Conservation (phyloP, 2,888 invertebrate species). For the Cosmia pyralina region DNA sequence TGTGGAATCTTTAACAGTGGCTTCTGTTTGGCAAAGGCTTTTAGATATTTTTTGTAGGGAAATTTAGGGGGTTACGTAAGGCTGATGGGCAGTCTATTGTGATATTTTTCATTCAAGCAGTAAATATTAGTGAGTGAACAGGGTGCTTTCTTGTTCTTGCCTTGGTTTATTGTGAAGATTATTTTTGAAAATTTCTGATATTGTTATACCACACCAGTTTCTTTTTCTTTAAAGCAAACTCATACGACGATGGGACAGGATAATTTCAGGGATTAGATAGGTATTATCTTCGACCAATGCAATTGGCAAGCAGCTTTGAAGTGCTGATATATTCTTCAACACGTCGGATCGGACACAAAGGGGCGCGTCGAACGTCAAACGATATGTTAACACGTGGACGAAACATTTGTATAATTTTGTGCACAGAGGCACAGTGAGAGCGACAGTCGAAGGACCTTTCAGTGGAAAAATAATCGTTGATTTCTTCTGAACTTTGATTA, state of each 20-base stretch:
- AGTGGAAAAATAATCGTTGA: background rate
- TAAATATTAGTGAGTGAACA: background rate
- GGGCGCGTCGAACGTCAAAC: conserved; percentile 77
- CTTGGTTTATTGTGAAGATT: background rate
- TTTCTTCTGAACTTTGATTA: too few species aligned
- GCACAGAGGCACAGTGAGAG: conserved; percentile 56
- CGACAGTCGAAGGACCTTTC: background rate
- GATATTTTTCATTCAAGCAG: background rate
- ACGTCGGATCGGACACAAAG: conserved; percentile 77
- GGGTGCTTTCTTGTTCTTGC: background rate
- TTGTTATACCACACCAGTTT: too few species aligned
- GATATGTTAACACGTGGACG: conserved; percentile 74
- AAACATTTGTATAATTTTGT: conserved; percentile 72
- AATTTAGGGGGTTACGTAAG: conserved; percentile 2
- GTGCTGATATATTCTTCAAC: conserved; percentile 81
- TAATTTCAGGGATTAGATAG: background rate
- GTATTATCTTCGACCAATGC: background rate
- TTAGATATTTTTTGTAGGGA: conserved; percentile 12
- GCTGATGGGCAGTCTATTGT: background rate
- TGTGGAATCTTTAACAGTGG: conserved; percentile 58
- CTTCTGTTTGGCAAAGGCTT: conserved; percentile 64
- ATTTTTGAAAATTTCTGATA: background rate
- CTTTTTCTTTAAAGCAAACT: too few species aligned
- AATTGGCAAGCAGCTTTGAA: background rate
- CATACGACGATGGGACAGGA: too few species aligned